Evolutionary conservation across 2,797 vertebrate species (phyloP), one percentile per base, ranked within the genome.

Genomic region (Aplochiton taeniatus): DNA sequence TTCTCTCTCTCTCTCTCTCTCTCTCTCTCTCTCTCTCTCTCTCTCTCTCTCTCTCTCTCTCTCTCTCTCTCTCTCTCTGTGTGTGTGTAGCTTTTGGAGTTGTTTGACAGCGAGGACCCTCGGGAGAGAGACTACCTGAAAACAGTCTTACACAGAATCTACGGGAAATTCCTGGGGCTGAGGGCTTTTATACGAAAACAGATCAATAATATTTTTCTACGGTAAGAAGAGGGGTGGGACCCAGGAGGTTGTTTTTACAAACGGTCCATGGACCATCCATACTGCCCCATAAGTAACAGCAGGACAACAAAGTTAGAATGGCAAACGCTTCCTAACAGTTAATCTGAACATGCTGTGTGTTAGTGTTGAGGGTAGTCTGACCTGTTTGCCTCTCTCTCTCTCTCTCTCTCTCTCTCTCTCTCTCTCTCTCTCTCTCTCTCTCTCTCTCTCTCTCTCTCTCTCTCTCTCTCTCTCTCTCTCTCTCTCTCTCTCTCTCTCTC

Each of bases 191-290:
- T 99, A 94, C 95, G 97, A 95, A 99, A 99, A 98, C 97, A 98
- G 94, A 98, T 99, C 87, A 99, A 99, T 94, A 99, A 99, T 98
- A 99, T 99, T 99, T 99, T 99, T 98, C 95, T 98, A 98, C 95
- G 96, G 97, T 99, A 90, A 98, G 95, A 89, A 61, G 17, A 31
- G 31, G 6, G 31, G 6, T 3, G 31, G 31, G 3, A 2, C 31
- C 31, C 31, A 6, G 31, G 31, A 6, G 31, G 31, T 31, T 31
- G 31, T 31, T 31, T 31, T 31, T 31, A 31, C 31, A 31, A 6
- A 31, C 31, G 31, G 31, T 3, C 31, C 31, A 31, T 2, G 2
- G 31, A 31, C 31, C 31, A 6, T 31, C 6, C n/a, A n/a, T n/a
- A n/a, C n/a, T n/a, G n/a, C n/a, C n/a, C n/a, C n/a, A n/a, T n/a